Evolutionary conservation across 64 coral and sea anemone genomes (phyloP).

Genomic region (Cladopsammia gracilis): DNA sequence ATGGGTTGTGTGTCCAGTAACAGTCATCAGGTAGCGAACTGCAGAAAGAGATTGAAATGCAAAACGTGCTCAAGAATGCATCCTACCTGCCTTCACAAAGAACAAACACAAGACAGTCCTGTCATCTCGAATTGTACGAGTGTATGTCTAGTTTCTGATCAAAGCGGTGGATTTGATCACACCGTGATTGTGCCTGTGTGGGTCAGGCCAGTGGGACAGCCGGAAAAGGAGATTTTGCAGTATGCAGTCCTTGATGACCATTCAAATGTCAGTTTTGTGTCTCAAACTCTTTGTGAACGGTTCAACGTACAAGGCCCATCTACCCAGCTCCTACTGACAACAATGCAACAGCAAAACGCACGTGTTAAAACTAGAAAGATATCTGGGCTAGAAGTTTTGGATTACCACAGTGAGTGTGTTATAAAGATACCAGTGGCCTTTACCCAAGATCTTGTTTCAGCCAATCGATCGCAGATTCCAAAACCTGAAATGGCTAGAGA

Average conservation of each 20-base stretch:
- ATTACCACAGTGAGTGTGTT: conserved; percentile 56
- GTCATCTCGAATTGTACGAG: conserved; percentile 24
- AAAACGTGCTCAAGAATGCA: conserved; percentile 33
- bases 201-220: conserved; percentile 38
- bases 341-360: conserved; percentile 63
- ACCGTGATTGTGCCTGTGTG: conserved; percentile 73
- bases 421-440: conserved; percentile 70
- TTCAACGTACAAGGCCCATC: conserved; percentile 65
- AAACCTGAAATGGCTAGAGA: conserved; percentile 16
- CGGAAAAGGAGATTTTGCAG: conserved; percentile 16
- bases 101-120: conserved; percentile 9
- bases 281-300: conserved; percentile 51
- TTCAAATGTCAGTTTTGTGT: conserved; percentile 65
- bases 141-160: not conserved
- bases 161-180: conserved; percentile 43
- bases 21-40: conserved; percentile 8
- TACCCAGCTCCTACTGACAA: conserved; percentile 32
- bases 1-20: conserved; percentile 48
- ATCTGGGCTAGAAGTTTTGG: conserved; percentile 41
- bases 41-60: conserved; percentile 13
- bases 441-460: not conserved
- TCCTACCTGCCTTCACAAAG: conserved; percentile 38
- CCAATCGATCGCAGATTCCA: conserved; percentile 49
- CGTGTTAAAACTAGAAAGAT: conserved; percentile 48
- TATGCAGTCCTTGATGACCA: conserved; percentile 21